These are phyloP conservation scores for Glyphotaelius pellucidus DNA, from an alignment of 2,888 invertebrate genomes.

Conservation along the genomic window DNA sequence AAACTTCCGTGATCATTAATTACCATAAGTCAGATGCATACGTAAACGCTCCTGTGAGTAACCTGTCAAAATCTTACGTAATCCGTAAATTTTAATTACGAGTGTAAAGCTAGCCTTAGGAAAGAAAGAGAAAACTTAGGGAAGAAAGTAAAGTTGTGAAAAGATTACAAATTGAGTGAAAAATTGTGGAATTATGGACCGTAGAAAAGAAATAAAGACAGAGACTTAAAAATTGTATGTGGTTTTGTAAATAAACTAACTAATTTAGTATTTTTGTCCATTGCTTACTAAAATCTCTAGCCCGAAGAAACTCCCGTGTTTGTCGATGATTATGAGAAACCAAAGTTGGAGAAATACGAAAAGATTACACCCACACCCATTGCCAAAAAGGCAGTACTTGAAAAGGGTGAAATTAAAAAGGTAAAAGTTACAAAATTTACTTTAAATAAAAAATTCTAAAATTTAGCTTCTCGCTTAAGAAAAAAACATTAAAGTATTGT, in stretches of 20 bases:
- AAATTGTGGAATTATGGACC: background rate
- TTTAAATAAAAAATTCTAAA: too few relatives aligned
- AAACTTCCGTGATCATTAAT: too few relatives aligned
- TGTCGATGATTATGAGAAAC: constrained; percentile 85
- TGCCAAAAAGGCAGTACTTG: constrained; percentile 71
- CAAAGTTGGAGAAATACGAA: constrained; percentile 84
- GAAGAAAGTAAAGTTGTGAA: too few relatives aligned
- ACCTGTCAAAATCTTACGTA: too few relatives aligned
- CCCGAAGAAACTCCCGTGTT: constrained; percentile 74
- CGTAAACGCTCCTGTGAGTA: too few relatives aligned
- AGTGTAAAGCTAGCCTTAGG: too few relatives aligned
- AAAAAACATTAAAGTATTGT: too few relatives aligned
- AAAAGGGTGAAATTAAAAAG: background rate
- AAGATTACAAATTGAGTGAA: background rate
- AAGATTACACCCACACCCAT: constrained; percentile 77
- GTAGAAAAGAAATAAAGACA: background rate
- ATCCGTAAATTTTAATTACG: too few relatives aligned
- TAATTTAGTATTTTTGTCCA: background rate
- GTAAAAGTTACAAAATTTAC: background rate
- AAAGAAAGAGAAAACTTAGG: too few relatives aligned
- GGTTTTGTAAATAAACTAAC: background rate
- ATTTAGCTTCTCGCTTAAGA: background rate
- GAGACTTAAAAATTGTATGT: background rate
- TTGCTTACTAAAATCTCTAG: background rate
- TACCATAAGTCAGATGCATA: too few relatives aligned